Evolutionary conservation across 2,113 vertebrate genomes (phyloP).

Genomic region (Aix galericulata): DNA sequence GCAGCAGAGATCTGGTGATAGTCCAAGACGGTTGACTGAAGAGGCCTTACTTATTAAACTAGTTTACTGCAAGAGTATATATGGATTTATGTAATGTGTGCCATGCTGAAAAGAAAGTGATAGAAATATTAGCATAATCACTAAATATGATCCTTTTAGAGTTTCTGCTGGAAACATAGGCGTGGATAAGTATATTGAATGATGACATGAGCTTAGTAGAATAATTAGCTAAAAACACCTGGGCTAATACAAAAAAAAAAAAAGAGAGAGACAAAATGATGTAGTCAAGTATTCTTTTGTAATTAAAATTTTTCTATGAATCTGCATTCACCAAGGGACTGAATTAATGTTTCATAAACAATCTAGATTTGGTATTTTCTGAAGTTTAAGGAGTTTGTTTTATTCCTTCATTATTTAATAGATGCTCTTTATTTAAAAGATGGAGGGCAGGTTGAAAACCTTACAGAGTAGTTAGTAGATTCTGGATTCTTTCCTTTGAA

Average conservation of each 20-base stretch:
- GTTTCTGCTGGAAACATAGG: background rate
- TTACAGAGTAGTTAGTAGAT: background rate
- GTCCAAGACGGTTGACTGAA: constrained; percentile 82
- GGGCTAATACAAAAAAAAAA: background rate
- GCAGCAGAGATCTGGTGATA: constrained; percentile 77
- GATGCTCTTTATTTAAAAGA: background rate
- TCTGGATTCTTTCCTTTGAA: background rate
- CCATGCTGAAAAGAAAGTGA: constrained; percentile 85
- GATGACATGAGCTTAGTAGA: background rate
- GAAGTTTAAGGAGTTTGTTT: background rate
- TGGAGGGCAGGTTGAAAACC: background rate
- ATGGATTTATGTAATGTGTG: constrained; percentile 84
- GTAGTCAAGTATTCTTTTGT: background rate
- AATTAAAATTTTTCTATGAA: background rate
- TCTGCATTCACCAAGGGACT: background rate
- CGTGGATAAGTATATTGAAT: background rate
- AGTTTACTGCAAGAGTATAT: constrained; percentile 79
- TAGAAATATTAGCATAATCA: constrained; percentile 66
- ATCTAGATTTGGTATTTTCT: background rate
- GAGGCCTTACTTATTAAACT: constrained; percentile 85
- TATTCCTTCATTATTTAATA: background rate
- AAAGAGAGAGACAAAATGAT: background rate
- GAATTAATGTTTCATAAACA: background rate
- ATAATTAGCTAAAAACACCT: constrained; percentile 27
- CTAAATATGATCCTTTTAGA: constrained; percentile 16